Evolutionary conservation across 2,797 vertebrate genomes (phyloP).

Genomic region (Acrossocheilus fasciatus): DNA sequence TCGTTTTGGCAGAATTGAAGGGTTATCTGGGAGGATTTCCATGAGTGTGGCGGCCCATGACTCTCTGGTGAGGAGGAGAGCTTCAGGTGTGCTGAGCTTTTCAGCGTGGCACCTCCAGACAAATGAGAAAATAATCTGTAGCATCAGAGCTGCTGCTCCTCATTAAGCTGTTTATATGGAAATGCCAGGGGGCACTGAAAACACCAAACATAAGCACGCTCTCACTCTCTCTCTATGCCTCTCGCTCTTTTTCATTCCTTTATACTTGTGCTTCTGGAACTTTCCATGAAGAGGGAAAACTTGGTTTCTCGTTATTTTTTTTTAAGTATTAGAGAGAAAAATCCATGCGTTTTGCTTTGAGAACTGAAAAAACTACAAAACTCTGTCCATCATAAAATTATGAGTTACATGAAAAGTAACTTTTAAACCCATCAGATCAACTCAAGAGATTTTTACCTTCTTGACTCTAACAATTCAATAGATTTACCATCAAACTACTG

Average conservation of each 20-base stretch:
- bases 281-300: neutral
- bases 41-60: neutral
- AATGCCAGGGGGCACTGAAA: constrained; percentile 52
- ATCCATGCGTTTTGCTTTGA: neutral
- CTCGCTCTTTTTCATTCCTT: constrained; percentile 12
- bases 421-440: neutral
- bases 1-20: constrained; percentile 37
- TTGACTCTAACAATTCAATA: neutral
- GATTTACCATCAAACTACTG: neutral
- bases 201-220: constrained; percentile 8
- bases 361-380: neutral
- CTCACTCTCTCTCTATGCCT: constrained; percentile 7
- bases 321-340: neutral
- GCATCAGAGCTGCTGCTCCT: constrained; percentile 56
- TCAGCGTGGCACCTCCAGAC: constrained; percentile 51
- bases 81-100: constrained; percentile 51
- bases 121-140: constrained; percentile 68
- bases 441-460: neutral
- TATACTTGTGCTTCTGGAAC: constrained; percentile 13
- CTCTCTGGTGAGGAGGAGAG: constrained; percentile 26
- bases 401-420: neutral
- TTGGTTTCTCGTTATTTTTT: neutral
- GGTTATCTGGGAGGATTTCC: constrained; percentile 41
- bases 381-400: neutral
- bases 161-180: constrained; percentile 61